These are phyloP conservation scores for Caenorhabditis inopinata DNA, from an alignment of 1,140 invertebrate genomes.

Conservation along the genomic window DNA sequence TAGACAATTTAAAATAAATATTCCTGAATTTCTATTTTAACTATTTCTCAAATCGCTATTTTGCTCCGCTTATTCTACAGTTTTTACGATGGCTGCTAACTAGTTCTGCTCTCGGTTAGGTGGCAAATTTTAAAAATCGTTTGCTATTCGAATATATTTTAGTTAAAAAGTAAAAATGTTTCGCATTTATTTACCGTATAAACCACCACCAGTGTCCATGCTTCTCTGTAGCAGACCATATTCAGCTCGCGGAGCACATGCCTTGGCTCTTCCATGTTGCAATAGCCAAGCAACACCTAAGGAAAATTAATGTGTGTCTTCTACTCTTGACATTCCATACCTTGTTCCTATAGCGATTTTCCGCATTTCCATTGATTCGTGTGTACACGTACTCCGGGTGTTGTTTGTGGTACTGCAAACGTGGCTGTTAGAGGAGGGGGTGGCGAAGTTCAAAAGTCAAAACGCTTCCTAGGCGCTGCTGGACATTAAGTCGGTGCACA, in stretches of 20 bases:
- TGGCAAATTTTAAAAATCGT: too few relatives aligned
- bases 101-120: too few relatives aligned
- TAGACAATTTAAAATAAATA: too few relatives aligned
- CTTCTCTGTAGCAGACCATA: constrained; percentile 59
- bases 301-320: constrained; percentile 45
- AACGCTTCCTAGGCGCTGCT: background rate
- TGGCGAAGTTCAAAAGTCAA: constrained; percentile 7
- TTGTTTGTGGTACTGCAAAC: constrained; percentile 57
- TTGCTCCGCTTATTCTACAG: too few relatives aligned
- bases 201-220: constrained; percentile 60
- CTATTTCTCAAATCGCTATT: too few relatives aligned
- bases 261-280: constrained; percentile 62
- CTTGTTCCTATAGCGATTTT: constrained; percentile 41
- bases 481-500: background rate
- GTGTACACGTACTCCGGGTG: constrained; percentile 64
- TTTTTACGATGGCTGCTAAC: too few relatives aligned
- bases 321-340: background rate
- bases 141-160: too few relatives aligned
- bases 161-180: too few relatives aligned
- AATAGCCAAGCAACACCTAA: constrained; percentile 57
- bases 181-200: constrained; percentile 60
- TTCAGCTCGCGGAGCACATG: constrained; percentile 63
- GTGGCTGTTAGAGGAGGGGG: background rate
- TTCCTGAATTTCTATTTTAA: too few relatives aligned
- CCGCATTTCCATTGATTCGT: constrained; percentile 48